Evolutionary conservation across 2,113 vertebrate species (phyloP).

Genomic region (Artemisiospiza belli): DNA sequence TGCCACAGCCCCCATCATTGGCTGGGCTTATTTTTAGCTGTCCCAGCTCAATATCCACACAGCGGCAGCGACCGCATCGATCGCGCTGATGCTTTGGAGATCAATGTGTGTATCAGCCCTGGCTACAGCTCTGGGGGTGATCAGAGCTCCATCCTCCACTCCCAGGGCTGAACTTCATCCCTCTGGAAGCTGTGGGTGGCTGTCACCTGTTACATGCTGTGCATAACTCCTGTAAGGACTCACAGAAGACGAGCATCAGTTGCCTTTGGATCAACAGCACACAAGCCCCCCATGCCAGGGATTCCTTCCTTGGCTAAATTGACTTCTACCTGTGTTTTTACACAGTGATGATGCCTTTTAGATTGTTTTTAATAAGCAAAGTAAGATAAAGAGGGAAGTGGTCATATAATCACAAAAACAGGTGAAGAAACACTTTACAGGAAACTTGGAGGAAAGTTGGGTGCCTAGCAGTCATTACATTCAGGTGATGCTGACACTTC

Average conservation of each 20-base stretch:
- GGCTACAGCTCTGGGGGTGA: not conserved
- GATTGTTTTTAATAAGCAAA: not conserved
- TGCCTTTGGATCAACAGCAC: not conserved
- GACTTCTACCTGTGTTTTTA: not conserved
- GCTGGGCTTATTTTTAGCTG: not conserved
- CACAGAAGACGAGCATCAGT: not conserved
- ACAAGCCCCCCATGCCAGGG: not conserved
- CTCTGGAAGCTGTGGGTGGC: not conserved
- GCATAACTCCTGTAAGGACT: not conserved
- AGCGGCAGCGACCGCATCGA: not conserved
- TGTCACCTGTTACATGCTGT: not conserved
- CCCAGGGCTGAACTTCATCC: not conserved
- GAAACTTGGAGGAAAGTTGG: not conserved
- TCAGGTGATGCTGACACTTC: not conserved
- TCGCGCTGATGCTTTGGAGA: not conserved
- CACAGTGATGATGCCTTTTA: not conserved
- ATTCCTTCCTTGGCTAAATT: not conserved
- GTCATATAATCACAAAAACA: not conserved
- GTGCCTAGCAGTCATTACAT: not conserved
- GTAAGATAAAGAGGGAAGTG: not conserved
- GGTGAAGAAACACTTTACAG: not conserved
- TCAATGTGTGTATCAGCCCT: not conserved
- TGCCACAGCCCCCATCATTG: fast-evolving
- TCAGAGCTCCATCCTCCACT: not conserved
- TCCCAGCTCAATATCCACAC: not conserved